Conservation (phyloP, 2,113 vertebrate genomes). For the Boulengeromyrus knoepffleri region DNA sequence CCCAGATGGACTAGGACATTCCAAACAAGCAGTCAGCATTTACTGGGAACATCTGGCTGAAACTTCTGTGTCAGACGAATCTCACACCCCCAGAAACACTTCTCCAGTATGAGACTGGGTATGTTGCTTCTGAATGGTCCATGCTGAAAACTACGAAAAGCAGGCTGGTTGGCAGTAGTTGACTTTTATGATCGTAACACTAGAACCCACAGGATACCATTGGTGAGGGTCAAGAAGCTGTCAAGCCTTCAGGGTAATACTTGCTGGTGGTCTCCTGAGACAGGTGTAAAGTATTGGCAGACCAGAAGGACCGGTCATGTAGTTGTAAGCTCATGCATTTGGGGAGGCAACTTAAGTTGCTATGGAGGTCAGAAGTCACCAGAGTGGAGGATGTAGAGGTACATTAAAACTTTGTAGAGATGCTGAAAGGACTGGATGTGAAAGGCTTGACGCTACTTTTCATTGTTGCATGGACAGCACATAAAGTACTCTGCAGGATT, state of each 20-base stretch:
- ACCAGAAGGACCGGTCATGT: background rate
- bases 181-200: background rate
- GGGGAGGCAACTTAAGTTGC: background rate
- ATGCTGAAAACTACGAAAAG: background rate
- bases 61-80: background rate
- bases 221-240: background rate
- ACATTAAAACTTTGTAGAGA: background rate
- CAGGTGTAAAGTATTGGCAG: background rate
- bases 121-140: background rate
- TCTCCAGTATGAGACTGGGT: background rate
- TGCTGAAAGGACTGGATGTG: background rate
- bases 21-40: background rate
- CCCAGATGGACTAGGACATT: background rate
- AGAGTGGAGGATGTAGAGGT: background rate
- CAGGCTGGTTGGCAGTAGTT: background rate
- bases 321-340: background rate
- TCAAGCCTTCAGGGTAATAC: background rate
- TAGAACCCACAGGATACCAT: background rate
- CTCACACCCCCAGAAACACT: background rate
- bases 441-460: background rate
- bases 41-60: background rate
- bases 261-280: background rate
- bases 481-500: background rate
- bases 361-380: background rate
- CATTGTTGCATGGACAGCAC: background rate